Base-by-base conservation (phyloP, 2,888 invertebrate genomes). In the Amphipyra tragopoginis region DNA sequence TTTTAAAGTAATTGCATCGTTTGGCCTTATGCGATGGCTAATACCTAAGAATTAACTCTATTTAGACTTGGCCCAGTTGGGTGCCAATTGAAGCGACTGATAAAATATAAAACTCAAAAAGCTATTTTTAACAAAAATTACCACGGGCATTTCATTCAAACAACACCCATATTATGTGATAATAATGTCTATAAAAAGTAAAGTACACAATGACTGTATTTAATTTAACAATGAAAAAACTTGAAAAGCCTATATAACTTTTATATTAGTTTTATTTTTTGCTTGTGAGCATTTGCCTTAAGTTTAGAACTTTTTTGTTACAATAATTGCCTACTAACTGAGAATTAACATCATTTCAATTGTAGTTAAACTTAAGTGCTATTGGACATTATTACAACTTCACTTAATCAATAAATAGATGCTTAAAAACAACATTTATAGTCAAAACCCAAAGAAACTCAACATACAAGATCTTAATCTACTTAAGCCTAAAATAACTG, bases 171-270 rank as follows among this genome's bases (percentile, higher is more conserved):
- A 58, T 65, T 47, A 47, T 47, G 45, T 58, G 9, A n/a, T 39
- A 65, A 33, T 39, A 47, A 42, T 42, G 29, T 10, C 65, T 29
- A 13, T 60, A 51, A 34, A 36, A 21, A 21, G 21, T 39, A 36
- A 21, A 21, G 21, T 44, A 52, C 34, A 15, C 39, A 43, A 42
- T 43, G 26, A 44, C 48, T 48, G 10, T 60, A 60, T 53, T 60
- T 67, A 68, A 66, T 61, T 60, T 52, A 61, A 49, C n/a, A 61
- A 53, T 61, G 43, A 49, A 3, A 65, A 57, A 64, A 68, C 50
- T 53, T 45, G 52, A 69, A 57, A 11, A 52, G 44, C 21, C 52
- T 70, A 45, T 51, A 40, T 39, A 52, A 69, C 70, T 64, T 69
- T 55, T 55, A 42, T 45, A 49, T 55, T 21, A 47, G 39, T 50